Percentiles rank a stretch among this genome's conserved stretches.
Conservation (phyloP, 1,140 invertebrate genomes). For the Amphibalanus amphitrite region DNA sequence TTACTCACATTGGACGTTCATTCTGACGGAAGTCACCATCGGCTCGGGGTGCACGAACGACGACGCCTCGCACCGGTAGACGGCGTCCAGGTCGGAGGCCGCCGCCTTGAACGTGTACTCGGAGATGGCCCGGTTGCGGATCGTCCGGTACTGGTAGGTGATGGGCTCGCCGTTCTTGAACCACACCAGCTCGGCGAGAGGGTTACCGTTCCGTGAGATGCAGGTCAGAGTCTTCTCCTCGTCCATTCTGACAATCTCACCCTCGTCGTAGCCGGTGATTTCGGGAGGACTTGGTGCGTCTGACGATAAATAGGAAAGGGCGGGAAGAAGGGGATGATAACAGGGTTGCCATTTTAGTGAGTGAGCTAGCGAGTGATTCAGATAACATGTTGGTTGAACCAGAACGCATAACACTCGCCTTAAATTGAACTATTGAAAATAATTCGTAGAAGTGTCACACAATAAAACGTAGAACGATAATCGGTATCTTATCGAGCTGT, state of each 20-base stretch:
- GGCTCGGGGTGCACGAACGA: conserved; percentile 73
- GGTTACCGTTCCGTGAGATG: conserved; percentile 82
- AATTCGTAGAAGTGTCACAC: too few species aligned
- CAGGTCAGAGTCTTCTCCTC: conserved; percentile 76
- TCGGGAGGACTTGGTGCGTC: conserved; percentile 80
- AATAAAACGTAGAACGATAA: too few species aligned
- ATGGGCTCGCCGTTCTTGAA: conserved; percentile 75
- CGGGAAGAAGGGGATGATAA: too few species aligned
- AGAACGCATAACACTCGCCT: too few species aligned
- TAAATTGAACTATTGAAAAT: too few species aligned
- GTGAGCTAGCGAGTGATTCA: too few species aligned
- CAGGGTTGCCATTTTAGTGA: too few species aligned
- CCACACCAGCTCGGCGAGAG: conserved; percentile 83
- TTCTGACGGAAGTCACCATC: conserved; percentile 58
- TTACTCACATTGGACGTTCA: conserved; percentile 80
- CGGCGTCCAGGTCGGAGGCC: conserved; percentile 75
- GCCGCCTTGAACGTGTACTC: conserved; percentile 68
- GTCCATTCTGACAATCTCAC: conserved; percentile 66
- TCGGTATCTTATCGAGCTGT: too few species aligned
- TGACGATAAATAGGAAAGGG: conserved; percentile 25
- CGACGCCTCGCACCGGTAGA: conserved; percentile 78
- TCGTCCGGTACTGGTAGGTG: conserved; percentile 57
- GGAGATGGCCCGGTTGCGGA: conserved; percentile 64
- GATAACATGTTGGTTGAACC: too few species aligned
- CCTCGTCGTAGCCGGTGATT: conserved; percentile 78